These are phyloP conservation scores for Fragum whitleyi DNA, from an alignment of 2,888 invertebrate species.

Conservation along the genomic window DNA sequence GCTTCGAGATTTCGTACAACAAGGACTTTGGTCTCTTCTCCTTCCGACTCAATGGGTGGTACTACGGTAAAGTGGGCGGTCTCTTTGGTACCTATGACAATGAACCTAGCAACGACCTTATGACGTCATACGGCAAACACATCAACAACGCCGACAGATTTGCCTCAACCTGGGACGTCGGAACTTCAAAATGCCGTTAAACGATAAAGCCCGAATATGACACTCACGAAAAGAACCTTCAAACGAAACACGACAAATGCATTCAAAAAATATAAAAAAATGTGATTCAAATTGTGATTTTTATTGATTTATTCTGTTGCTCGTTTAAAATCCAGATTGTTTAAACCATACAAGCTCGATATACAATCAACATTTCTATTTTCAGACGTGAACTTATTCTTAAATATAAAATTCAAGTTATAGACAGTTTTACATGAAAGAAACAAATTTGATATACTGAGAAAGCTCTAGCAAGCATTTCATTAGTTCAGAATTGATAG, in stretches of 20 bases:
- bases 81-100: constrained; percentile 96
- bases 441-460: no score
- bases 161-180: constrained; percentile 90
- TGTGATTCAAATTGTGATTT: not conserved
- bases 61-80: constrained; percentile 94
- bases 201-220: not conserved
- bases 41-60: constrained; percentile 92
- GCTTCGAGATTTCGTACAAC: constrained; percentile 85
- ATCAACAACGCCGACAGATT: constrained; percentile 89
- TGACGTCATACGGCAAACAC: constrained; percentile 88
- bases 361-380: no score
- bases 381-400: no score
- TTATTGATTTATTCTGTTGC: not conserved
- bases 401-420: no score
- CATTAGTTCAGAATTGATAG: no score
- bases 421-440: no score
- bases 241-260: not conserved
- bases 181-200: constrained; percentile 63
- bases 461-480: no score
- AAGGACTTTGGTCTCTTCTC: constrained; percentile 85
- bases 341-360: no score
- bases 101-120: constrained; percentile 93
- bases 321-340: no score
- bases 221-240: not conserved
- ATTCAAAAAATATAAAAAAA: not conserved